These are phyloP conservation scores for Drosophila aff. DNA, from an alignment of 1,140 invertebrate genomes.

Conservation along the genomic window DNA sequence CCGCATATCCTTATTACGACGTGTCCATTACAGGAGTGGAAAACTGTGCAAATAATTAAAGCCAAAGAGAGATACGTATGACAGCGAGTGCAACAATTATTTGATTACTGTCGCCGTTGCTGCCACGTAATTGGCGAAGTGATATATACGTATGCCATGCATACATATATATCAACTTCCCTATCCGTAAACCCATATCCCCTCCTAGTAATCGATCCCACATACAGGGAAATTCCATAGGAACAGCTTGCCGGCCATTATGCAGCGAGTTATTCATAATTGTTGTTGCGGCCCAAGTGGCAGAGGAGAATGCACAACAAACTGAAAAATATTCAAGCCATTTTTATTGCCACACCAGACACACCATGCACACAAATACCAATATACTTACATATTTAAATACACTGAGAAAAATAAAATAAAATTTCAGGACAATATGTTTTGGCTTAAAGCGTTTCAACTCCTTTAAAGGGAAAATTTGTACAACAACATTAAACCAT, in stretches of 20 bases:
- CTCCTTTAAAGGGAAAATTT: neutral
- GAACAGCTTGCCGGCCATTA: slow-evolving; percentile 62
- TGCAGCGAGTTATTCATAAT: slow-evolving; percentile 78
- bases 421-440: neutral
- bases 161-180: slow-evolving; percentile 2
- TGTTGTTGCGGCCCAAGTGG: slow-evolving; percentile 77
- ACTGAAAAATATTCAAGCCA: slow-evolving; percentile 80
- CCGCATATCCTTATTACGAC: slow-evolving; percentile 39
- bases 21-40: slow-evolving; percentile 48
- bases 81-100: slow-evolving; percentile 80
- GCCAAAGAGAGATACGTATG: slow-evolving; percentile 60
- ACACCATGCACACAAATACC: slow-evolving; percentile 12
- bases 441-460: neutral
- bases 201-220: slow-evolving; percentile 28
- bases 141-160: slow-evolving; percentile 57
- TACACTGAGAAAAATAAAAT: neutral
- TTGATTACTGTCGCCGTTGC: slow-evolving; percentile 76
- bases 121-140: slow-evolving; percentile 70
- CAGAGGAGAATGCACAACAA: slow-evolving; percentile 80
- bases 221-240: slow-evolving; percentile 20
- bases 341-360: slow-evolving; percentile 82
- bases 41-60: slow-evolving; percentile 76
- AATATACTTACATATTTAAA: slow-evolving; percentile 8
- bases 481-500: too few species aligned
- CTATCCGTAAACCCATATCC: slow-evolving; percentile 3